phyloP scores from a whole-genome alignment of 2,888 invertebrate species.

The Capitulum mitella region DNA sequence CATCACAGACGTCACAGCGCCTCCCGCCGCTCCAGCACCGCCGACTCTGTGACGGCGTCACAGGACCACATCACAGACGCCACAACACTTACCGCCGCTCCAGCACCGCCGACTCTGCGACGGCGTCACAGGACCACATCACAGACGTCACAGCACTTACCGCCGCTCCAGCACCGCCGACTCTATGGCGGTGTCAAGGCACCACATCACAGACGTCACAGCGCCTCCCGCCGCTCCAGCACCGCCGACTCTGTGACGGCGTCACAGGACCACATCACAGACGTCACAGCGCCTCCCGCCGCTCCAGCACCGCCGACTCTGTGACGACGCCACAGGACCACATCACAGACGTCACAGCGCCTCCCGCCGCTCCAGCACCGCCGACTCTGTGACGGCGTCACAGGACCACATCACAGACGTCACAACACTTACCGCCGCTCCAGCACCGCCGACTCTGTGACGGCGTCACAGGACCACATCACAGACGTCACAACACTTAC shows the following conservation, averaged over 20 bases:
- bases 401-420: background rate
- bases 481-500: background rate
- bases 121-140: background rate
- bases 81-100: background rate
- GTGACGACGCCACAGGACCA: background rate
- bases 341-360: background rate
- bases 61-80: background rate
- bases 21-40: conserved; percentile 4
- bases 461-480: background rate
- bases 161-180: background rate
- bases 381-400: background rate
- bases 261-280: background rate
- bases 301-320: background rate
- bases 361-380: background rate
- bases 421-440: background rate
- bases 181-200: background rate
- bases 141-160: background rate
- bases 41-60: background rate
- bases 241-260: background rate
- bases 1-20: background rate
- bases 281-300: background rate
- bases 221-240: background rate
- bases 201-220: background rate
- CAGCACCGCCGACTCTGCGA: background rate
- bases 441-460: background rate